Evolutionary conservation across 1,140 invertebrate species (phyloP), one percentile per base, ranked within the genome.

Genomic region (Listronotus oregonensis): DNA sequence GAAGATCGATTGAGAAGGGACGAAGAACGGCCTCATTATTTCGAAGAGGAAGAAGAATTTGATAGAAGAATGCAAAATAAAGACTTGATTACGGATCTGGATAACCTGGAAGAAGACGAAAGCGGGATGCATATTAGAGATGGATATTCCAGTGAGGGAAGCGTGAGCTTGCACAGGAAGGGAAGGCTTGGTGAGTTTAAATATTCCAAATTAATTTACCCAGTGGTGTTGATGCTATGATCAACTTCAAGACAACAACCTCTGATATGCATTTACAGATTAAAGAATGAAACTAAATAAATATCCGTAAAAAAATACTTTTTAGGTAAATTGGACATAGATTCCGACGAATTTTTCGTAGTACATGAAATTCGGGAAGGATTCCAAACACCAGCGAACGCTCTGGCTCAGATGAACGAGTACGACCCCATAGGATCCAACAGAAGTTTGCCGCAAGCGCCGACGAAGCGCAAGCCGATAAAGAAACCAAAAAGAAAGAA

Each of bases 321-420:
- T 93, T 64, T 91, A 93, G 78, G 90, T 14, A 64, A 64, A 57
- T 31, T 66, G 31, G 64, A 93, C 80, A 91, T 93, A 59, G 87
- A 93, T 73, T 91, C 91, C 3, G 91, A 94, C 75, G 90, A 93
- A 80, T 93, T 93, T 80, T 93, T 93, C 76, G 80, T 93, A 46
- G 82, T 90, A 56, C 87, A 89, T 57, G 64, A 93, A 79, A 91
- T 93, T 66, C 82, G 89, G 66, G 89, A 92, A 76, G 90, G 89
- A 44, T 90, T 92, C 71, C 84, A 87, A 71, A 84, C 83, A 56
- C 83, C 85, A n/a, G 80, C 80, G 39, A 90, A 89, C 73, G 82
- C 85, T 1, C 75, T 90, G 37, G 81, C 84, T 14, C 79, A 85
- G 50, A 82, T 88, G 67, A 71, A 75, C 60, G 63, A 72, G 31